These are phyloP conservation scores for Cyrtodaria siliqua DNA, from an alignment of 2,888 invertebrate genomes.

Conservation along the genomic window DNA sequence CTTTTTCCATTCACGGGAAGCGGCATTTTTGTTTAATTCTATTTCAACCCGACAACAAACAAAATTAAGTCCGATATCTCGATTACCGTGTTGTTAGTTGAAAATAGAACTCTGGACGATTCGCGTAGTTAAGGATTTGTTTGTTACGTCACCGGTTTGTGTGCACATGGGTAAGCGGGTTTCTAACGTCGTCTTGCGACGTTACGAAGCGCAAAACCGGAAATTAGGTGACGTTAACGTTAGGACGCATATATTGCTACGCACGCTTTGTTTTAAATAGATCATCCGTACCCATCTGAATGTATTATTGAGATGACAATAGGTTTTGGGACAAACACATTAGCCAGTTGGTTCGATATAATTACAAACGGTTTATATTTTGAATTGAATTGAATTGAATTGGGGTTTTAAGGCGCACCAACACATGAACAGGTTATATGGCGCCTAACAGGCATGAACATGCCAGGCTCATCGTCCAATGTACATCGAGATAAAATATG, in stretches of 20 bases:
- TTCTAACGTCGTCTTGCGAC: constrained; percentile 32
- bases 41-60: background rate
- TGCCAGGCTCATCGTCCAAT: too few species aligned
- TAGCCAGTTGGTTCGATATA: too few species aligned
- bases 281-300: too few species aligned
- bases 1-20: constrained; percentile 74
- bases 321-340: too few species aligned
- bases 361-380: too few species aligned
- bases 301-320: too few species aligned
- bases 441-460: too few species aligned
- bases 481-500: too few species aligned
- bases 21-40: constrained; percentile 63
- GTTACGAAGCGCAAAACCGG: background rate
- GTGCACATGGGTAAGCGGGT: constrained; percentile 36
- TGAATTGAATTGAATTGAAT: too few species aligned
- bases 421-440: too few species aligned
- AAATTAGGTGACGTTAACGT: constrained; percentile 6
- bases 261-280: too few species aligned
- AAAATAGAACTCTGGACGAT: constrained; percentile 38
- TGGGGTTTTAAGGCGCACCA: too few species aligned
- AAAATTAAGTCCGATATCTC: constrained; percentile 3
- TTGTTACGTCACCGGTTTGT: constrained; percentile 70
- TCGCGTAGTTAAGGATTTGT: constrained; percentile 71
- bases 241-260: background rate
- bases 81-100: constrained; percentile 2